phyloP scores from a whole-genome alignment of 2,113 vertebrate genomes.

The Poecilia latipinna region DNA sequence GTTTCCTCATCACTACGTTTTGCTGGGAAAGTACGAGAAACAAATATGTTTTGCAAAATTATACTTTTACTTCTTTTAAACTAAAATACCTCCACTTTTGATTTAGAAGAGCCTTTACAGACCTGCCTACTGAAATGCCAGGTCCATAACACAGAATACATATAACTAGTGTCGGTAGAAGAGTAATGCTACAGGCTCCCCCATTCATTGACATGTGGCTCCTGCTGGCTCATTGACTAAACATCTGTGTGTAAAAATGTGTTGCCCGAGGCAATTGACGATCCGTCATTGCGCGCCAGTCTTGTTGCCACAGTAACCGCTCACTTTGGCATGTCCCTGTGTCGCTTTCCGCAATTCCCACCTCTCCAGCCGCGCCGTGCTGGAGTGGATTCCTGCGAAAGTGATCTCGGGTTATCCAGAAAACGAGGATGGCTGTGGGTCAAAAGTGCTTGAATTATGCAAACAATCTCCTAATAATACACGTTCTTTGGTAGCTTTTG shows the following conservation, averaged over 20 bases:
- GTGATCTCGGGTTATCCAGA: background rate
- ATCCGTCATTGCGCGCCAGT: slow-evolving; percentile 2
- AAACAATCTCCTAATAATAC: background rate
- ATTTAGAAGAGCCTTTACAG: background rate
- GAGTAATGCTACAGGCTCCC: background rate
- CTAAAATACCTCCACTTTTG: background rate
- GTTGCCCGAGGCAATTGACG: background rate
- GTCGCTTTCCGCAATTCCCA: background rate
- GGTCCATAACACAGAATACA: background rate
- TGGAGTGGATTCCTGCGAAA: background rate
- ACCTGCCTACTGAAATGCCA: background rate
- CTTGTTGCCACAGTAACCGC: slow-evolving; percentile 39
- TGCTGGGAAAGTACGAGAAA: background rate
- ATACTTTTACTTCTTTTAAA: background rate
- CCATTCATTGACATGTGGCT: slow-evolving; percentile 4
- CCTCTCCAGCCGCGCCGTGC: background rate
- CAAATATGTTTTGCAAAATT: background rate
- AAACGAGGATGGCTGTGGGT: background rate
- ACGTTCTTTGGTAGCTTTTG: background rate
- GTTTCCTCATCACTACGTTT: too few species aligned
- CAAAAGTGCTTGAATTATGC: background rate
- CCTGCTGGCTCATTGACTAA: background rate
- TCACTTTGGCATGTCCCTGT: slow-evolving; percentile 4
- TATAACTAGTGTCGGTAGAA: background rate
- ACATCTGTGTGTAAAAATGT: background rate